Evolutionary conservation across 1,140 invertebrate genomes (phyloP).

Genomic region (Eriocheir sinensis): DNA sequence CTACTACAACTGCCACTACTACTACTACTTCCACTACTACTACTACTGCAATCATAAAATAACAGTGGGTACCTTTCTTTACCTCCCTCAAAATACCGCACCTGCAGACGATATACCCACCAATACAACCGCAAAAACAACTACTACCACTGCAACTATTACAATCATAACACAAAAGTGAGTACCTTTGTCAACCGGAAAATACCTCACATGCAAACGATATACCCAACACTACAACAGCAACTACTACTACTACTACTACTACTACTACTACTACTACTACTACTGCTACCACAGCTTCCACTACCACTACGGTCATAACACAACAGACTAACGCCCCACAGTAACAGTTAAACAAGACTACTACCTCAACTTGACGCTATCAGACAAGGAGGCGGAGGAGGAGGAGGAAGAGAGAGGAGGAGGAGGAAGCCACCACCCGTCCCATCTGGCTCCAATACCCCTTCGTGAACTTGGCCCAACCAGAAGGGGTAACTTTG

Average conservation of each 20-base stretch:
- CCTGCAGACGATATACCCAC: no score
- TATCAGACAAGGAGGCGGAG: neutral
- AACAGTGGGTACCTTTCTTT: no score
- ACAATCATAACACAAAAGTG: no score
- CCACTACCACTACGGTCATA: neutral
- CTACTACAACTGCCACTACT: no score
- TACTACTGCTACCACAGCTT: neutral
- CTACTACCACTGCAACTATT: no score
- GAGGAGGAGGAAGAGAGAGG: neutral
- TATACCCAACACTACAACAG: neutral
- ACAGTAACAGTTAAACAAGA: neutral
- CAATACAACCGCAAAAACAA: no score
- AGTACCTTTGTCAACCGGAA: neutral
- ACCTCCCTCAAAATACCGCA: no score
- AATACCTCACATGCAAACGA: neutral
- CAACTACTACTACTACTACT: neutral
- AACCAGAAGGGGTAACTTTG: neutral
- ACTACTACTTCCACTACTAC: no score
- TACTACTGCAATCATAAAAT: no score
- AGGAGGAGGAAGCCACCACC: neutral
- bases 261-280: neutral
- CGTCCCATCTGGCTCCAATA: neutral
- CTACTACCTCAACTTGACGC: neutral
- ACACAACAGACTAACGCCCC: neutral
- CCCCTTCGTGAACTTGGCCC: neutral